These are phyloP conservation scores for Phortica okadai DNA, from an alignment of 2,888 invertebrate genomes.

Conservation along the genomic window DNA sequence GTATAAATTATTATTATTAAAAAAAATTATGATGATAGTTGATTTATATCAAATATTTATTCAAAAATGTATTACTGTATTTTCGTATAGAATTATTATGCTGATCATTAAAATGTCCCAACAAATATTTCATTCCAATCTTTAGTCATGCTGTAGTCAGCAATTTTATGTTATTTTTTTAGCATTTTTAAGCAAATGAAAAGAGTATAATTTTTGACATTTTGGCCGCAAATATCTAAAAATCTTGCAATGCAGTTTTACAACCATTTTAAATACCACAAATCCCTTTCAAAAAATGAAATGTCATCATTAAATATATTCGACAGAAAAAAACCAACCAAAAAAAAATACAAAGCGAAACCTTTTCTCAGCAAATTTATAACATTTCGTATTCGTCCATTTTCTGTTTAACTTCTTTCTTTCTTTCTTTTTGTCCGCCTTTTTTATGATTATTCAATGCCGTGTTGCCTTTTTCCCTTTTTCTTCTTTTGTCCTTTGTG, in stretches of 20 bases:
- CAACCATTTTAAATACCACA: no score
- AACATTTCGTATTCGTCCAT: constrained; percentile 6
- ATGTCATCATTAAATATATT: background rate
- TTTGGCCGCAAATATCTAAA: no score
- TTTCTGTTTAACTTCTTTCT: background rate
- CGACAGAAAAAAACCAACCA: background rate
- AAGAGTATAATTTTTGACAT: background rate
- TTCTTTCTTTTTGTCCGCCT: background rate
- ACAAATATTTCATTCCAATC: no score
- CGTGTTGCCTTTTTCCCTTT: background rate
- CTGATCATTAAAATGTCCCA: no score
- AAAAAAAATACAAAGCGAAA: background rate
- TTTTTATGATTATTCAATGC: background rate
- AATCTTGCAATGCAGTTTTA: no score
- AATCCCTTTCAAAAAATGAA: no score
- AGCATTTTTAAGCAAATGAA: background rate
- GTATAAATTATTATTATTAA: no score
- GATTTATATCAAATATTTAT: no score
- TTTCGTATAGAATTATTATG: no score
- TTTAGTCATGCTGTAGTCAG: background rate
- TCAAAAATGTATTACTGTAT: no score
- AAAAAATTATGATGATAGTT: no score
- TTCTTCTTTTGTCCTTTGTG: constrained; percentile 50
- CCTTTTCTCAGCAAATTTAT: constrained; percentile 17
- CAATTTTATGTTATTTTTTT: background rate